Conservation (phyloP, 2,113 vertebrate genomes). For the Notarius quadriscutis region DNA sequence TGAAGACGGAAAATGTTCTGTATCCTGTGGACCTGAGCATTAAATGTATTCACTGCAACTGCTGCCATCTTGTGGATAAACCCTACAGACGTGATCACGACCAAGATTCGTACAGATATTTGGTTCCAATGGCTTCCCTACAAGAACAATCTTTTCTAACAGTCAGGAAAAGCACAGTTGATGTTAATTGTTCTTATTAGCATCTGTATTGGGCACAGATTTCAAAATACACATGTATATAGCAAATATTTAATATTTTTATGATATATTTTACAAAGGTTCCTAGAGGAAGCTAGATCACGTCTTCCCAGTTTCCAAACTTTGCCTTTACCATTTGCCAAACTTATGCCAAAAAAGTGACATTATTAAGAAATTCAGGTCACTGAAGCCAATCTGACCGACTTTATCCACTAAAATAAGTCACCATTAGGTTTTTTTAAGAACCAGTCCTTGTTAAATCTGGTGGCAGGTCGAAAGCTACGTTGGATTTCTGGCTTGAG, state of each 20-base stretch:
- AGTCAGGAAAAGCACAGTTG: neutral
- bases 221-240: slow-evolving; percentile 27
- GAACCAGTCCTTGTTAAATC: neutral
- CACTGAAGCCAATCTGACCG: neutral
- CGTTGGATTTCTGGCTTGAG: neutral
- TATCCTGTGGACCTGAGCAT: neutral
- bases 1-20: neutral
- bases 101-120: neutral
- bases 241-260: neutral
- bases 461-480: neutral
- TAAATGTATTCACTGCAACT: neutral
- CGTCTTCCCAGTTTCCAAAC: neutral
- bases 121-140: too few species aligned
- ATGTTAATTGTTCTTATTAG: neutral
- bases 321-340: neutral
- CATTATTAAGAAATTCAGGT: neutral
- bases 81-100: neutral
- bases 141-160: neutral
- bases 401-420: neutral
- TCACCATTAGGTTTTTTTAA: neutral
- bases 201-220: slow-evolving; percentile 18
- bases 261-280: neutral
- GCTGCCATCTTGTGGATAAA: slow-evolving; percentile 43
- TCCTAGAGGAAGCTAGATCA: neutral
- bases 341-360: neutral